Base-by-base conservation (phyloP, 1,140 invertebrate species). In the Hycleus phaleratus region DNA sequence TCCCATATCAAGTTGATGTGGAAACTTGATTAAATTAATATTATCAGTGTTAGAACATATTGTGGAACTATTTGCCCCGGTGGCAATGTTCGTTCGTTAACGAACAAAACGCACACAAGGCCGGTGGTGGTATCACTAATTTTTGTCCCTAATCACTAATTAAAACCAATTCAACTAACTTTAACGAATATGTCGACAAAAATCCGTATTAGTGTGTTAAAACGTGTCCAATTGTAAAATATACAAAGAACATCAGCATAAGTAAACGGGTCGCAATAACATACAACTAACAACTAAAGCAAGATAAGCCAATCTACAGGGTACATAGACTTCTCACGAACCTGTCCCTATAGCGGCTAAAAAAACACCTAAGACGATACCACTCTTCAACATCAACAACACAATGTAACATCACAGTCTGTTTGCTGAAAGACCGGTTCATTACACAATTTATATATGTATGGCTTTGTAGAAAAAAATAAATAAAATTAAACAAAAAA, bases 1-100 rank as follows among this genome's bases (percentile, higher is more conserved):
- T 70, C 70, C 62, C 70, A 65, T 66, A 65, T 67, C 65, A 65
- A 62, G 49, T 59, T 61, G 58, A 65, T 59, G 63, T 55, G 61
- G 62, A 66, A 63, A 66, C 61, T 66, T 66, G 61, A 66, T 66
- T 64, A 60, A 66, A 66, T 66, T 66, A 66, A 66, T 66, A 66
- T 64, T 59, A 62, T 61, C 56, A 51, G 55, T 51, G 47, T 32
- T 57, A 56, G 45, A 56, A 56, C 54, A 56, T 48, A 46, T 39
- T 26, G 54, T 32, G 32, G 42, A 56, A 56, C 54, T 56, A 56
- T 48, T 39, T 26, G 46, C 54, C 56, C 39, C 11, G 39, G 44
- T 32, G 32, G 44, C 42, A 51, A 18, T 51, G 50, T 46, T 53
- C n/a, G 26, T 32, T 32, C 7, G 4, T 5, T 4, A 32, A 32